Evolutionary conservation across 2,888 invertebrate species (phyloP), one percentile per base, ranked within the genome.

Genomic region (Meandrusa payeni): DNA sequence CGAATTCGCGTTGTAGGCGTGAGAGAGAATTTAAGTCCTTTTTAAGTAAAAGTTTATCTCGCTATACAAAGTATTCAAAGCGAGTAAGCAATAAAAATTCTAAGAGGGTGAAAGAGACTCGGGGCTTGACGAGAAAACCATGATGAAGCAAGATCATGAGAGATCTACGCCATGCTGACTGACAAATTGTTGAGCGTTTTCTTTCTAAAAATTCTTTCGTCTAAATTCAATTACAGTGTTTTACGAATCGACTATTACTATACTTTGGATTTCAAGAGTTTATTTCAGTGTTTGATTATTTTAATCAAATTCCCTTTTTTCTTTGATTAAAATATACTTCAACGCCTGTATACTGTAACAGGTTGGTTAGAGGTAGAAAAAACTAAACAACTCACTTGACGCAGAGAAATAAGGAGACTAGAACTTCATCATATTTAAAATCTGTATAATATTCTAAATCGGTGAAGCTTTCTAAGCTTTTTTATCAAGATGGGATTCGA

Each of bases 121-220:
- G 57, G 60, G 66, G 63, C 76, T 77, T 75, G 70, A 69, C 66
- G 67, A 70, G 76, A 77, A 81, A 80, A 76, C 72, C 72, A 80
- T 82, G 79, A 83, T 80, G 78, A 75, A 78, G 76, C 78, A 72
- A 75, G 76, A 77, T 76, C 77, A 77, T 74, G 74, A 69, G 56
- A 66, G 64, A 71, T 69, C 73, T 69, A 59, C 67, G 65, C 61
- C 72, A 69, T 67, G 40, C 74, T 74, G 72, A 72, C 76, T 77
- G 80, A 81, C 69, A 79, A 81, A 81, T 79, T 76, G 77, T 72
- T 66, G 63, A 74, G 72, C 75, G 71, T 78, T 80, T 79, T 78
- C 80, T 74, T 67, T 64, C 67, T 69, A 69, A 79, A n/a, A 75
- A 78, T 76, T 78, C 72, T 66, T 68, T 74, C 67, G 57, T 70